These are phyloP conservation scores for Lycaena phlaeas DNA, from an alignment of 2,888 invertebrate species.

Conservation along the genomic window DNA sequence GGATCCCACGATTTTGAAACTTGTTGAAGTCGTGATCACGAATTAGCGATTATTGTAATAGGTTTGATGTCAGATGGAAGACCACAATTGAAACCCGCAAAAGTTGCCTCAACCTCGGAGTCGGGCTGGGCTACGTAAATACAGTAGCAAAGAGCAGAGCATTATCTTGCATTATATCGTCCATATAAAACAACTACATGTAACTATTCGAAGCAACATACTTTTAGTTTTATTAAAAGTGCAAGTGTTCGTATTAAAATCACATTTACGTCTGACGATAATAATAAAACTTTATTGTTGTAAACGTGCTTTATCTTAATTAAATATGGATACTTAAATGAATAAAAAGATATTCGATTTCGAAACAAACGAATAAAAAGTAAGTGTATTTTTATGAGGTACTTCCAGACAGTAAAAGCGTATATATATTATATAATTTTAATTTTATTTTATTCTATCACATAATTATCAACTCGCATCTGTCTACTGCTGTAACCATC, in stretches of 20 bases:
- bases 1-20: slow-evolving; percentile 5
- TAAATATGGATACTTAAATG: no score
- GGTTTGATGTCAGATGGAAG: background rate
- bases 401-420: no score
- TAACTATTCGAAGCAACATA: no score
- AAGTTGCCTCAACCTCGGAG: background rate
- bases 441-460: no score
- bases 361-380: no score
- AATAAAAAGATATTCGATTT: no score
- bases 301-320: background rate
- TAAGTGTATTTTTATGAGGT: no score
- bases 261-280: background rate
- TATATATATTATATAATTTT: no score
- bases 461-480: no score
- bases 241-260: background rate
- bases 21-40: slow-evolving; percentile 4
- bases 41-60: slow-evolving; percentile 10
- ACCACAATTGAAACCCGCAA: slow-evolving; percentile 4
- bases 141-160: background rate
- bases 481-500: no score
- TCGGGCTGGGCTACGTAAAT: background rate
- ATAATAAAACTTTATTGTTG: background rate
- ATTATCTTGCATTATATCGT: background rate
- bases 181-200: background rate
- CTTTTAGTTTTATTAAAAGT: background rate